A percentile compares a stretch with the other conserved stretches of the same genome.
phyloP scores from a whole-genome alignment of 1,140 invertebrate species.

The Hyphantria cunea region DNA sequence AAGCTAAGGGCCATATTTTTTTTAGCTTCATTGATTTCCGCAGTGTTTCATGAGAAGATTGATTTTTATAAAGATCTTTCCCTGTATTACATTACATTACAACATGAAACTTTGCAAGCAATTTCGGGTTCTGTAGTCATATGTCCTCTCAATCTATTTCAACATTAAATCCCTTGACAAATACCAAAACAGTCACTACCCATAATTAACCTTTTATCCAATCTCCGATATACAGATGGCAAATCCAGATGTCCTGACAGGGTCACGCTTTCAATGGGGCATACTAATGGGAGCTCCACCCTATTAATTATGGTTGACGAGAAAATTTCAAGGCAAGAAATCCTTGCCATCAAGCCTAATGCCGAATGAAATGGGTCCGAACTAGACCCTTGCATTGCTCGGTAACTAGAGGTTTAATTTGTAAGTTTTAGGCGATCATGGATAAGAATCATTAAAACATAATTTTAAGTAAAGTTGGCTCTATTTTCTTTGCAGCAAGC shows the following conservation, averaged over 20 bases:
- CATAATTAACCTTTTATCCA: constrained; percentile 30
- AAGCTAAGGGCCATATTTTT: no score
- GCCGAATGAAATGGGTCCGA: constrained; percentile 74
- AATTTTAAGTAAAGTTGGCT: no score
- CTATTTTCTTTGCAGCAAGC: no score
- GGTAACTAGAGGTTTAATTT: constrained; percentile 30
- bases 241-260: constrained; percentile 46
- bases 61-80: no score
- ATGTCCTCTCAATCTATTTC: no score
- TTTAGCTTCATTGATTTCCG: no score
- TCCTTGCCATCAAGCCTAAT: constrained; percentile 69
- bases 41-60: no score
- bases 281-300: constrained; percentile 60
- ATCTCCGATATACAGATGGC: constrained; percentile 42
- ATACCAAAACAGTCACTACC: constrained; percentile 25
- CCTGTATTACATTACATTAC: no score
- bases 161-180: not conserved
- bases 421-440: constrained; percentile 20
- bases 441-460: not conserved
- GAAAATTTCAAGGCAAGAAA: constrained; percentile 73
- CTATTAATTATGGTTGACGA: constrained; percentile 73
- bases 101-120: no score
- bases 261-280: constrained; percentile 53
- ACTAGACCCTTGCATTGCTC: constrained; percentile 51
- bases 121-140: no score